Evolutionary conservation across 2,113 vertebrate species (phyloP), one percentile per base, ranked within the genome.

Genomic region (Phalacrocorax pelagicus): DNA sequence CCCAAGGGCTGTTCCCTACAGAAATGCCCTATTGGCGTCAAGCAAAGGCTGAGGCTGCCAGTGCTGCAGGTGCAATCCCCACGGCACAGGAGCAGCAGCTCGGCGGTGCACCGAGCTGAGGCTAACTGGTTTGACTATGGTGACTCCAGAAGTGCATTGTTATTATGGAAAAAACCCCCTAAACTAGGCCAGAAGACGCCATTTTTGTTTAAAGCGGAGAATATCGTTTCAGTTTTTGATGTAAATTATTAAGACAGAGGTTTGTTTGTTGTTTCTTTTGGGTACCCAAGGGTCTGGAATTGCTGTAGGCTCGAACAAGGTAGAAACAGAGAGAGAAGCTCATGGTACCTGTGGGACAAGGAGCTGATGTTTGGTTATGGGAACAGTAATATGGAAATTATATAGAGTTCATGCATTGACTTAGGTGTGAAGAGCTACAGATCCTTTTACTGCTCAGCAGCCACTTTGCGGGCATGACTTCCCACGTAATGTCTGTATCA

Each of bases 191-290:
- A 78, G 59, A 65, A 86, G 27, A 55, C 89, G 77, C 65, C 67
- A 86, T 88, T 94, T 83, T 71, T 88, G 26, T 84, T 78, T 79
- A 91, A 89, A 92, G 69, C 77, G 58, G 69, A 78, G 91, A 92
- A 62, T 59, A 57, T 59, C 0, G 5, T 72, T 94, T 93, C 74
- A 57, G 40, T 90, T 86, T 80, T 47, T 73, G 47, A 77, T 69
- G 77, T 94, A 70, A 95, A 84, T 92, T 94, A 94, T 92, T 96
- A 59, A 89, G 83, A 71, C 11, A 44, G 34, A 80, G 32, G 16
- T 46, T 89, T 81, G 70, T 62, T 86, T 82, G n/a, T 71, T 89
- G 77, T 84, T 96, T 74, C 75, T 81, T 92, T 57, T n/a, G 81
- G 47, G 19, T 81, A 44, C 72, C 52, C 78, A 36, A 32, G 57